Percentiles rank a stretch among this genome's conserved stretches.
These are phyloP conservation scores for mouse (Mus musculus) DNA, from an alignment of 2,113 vertebrate species.

Conservation along the genomic window GRCm39 chr1:87892001-87892500, in stretches of 20 bases:
- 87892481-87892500: fast-evolving
- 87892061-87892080: background rate
- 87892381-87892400: background rate
- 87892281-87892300: background rate
- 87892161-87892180: background rate
- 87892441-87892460: background rate
- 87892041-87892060: background rate
- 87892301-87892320: background rate
- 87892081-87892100: background rate
- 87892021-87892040: background rate
- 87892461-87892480: background rate
- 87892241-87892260: background rate
- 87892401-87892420: background rate
- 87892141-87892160: too few species aligned
- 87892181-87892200: background rate
- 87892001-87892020: background rate
- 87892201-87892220: background rate
- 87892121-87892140: background rate
- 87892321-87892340: background rate
- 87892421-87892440: background rate
- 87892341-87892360: background rate
- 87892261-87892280: background rate
- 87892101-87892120: background rate
- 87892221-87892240: background rate
- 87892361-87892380: background rate